Conservation (phyloP, 2,888 invertebrate species). For the Plebejus anna region DNA sequence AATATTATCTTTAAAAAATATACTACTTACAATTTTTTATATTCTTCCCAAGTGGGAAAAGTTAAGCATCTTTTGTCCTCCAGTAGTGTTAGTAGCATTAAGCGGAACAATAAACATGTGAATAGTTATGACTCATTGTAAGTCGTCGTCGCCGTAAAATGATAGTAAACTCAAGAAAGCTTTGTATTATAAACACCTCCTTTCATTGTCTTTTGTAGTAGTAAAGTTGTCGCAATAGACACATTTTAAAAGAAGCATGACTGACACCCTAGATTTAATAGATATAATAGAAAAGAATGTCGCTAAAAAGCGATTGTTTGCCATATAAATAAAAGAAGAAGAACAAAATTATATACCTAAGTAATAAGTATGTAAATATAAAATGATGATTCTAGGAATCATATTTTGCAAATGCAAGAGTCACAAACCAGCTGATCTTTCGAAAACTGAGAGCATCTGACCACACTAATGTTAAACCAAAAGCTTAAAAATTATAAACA, state of each 20-base stretch:
- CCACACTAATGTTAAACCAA: no score
- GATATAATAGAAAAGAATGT: neutral
- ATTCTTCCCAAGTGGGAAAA: conserved; percentile 5
- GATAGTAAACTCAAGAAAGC: conserved; percentile 26
- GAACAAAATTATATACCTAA: no score
- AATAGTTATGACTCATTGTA: conserved; percentile 28
- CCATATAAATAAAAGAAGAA: no score
- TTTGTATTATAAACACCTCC: conserved; percentile 27
- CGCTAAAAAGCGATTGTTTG: no score
- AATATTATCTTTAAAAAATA: neutral
- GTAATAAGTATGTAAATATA: no score
- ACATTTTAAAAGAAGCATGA: conserved; percentile 13
- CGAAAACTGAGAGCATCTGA: no score
- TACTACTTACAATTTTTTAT: neutral
- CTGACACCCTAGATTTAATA: neutral
- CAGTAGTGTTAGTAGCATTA: conserved; percentile 13
- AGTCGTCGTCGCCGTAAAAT: conserved; percentile 24
- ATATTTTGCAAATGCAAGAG: no score
- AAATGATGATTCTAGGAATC: no score
- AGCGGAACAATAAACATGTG: conserved; percentile 22
- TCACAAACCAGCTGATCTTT: no score
- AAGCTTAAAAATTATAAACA: no score
- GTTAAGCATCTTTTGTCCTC: conserved; percentile 21
- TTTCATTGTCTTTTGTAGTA: conserved; percentile 8
- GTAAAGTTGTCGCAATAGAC: conserved; percentile 2